A percentile compares a stretch with the other conserved stretches of the same genome.
Conservation (phyloP, 2,797 vertebrate species). For the Sparidentex hasta region DNA sequence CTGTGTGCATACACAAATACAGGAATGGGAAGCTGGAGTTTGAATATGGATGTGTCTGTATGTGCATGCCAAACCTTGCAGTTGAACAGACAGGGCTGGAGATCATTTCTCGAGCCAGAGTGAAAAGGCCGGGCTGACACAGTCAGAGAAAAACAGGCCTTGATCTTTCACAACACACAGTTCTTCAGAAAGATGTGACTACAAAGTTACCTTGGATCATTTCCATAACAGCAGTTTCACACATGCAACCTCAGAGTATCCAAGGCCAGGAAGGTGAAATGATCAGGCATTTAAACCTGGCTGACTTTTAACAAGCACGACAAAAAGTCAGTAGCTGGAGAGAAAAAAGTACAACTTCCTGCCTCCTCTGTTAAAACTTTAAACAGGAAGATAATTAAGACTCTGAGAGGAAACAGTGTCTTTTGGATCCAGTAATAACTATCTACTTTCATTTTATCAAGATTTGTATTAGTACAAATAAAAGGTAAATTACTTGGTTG, state of each 20-base stretch:
- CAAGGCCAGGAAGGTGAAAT: slow-evolving; percentile 50
- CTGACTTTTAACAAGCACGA: slow-evolving; percentile 26
- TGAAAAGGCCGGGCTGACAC: slow-evolving; percentile 20
- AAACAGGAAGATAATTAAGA: slow-evolving; percentile 10
- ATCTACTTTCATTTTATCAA: background rate
- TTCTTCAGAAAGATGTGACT: slow-evolving; percentile 10
- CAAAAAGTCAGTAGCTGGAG: slow-evolving; percentile 25
- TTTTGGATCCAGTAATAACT: background rate
- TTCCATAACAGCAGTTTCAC: slow-evolving; percentile 33
- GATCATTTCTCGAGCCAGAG: slow-evolving; percentile 12
- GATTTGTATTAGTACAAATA: background rate
- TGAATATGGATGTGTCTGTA: slow-evolving; percentile 13
- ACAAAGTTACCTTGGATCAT: slow-evolving; percentile 22
- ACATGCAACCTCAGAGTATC: slow-evolving; percentile 21
- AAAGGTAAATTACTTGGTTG: background rate
- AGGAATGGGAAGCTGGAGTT: background rate
- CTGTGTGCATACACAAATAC: background rate
- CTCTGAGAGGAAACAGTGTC: too few species aligned
- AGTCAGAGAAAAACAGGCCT: background rate
- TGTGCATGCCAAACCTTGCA: background rate
- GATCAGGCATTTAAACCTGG: slow-evolving; percentile 40
- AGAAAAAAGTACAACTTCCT: slow-evolving; percentile 38
- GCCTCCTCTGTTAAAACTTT: slow-evolving; percentile 32
- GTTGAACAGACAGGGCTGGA: slow-evolving; percentile 16
- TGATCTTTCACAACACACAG: slow-evolving; percentile 14